Evolutionary conservation across 2,888 invertebrate genomes (phyloP).

Genomic region (Hypercompe scribonia): DNA sequence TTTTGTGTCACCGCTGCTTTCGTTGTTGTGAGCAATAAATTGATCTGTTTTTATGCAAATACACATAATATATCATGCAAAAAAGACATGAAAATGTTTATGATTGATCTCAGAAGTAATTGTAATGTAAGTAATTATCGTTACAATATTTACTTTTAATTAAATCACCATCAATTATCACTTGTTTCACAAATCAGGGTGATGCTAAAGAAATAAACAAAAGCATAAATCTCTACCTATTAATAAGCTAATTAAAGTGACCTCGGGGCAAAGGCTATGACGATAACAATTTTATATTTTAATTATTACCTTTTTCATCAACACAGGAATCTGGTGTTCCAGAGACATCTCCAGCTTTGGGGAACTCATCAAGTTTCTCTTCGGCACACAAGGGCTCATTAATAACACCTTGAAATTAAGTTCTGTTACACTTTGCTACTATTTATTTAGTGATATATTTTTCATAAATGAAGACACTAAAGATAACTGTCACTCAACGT

Average conservation of each 20-base stretch:
- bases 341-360: slow-evolving; percentile 78
- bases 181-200: slow-evolving; percentile 27
- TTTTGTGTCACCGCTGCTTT: slow-evolving; percentile 1
- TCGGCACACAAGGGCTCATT: slow-evolving; percentile 64
- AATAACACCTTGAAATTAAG: slow-evolving; percentile 60
- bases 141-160: slow-evolving; percentile 36
- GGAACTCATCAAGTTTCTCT: slow-evolving; percentile 71
- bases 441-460: slow-evolving; percentile 65
- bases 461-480: slow-evolving; percentile 67
- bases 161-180: slow-evolving; percentile 28
- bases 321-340: slow-evolving; percentile 78
- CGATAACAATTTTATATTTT: slow-evolving; percentile 33
- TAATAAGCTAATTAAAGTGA: slow-evolving; percentile 26
- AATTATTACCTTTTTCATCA: slow-evolving; percentile 82
- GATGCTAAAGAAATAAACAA: slow-evolving; percentile 27
- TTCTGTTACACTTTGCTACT: slow-evolving; percentile 63
- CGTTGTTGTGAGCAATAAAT: background rate
- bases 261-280: slow-evolving; percentile 40
- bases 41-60: slow-evolving; percentile 8
- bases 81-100: slow-evolving; percentile 6
- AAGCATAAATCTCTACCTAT: slow-evolving; percentile 26
- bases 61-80: background rate
- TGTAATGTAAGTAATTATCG: slow-evolving; percentile 6
- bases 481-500: slow-evolving; percentile 71
- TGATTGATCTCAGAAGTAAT: slow-evolving; percentile 23